Percentiles rank a stretch among this genome's conserved stretches.
Conservation (phyloP, 1,140 invertebrate species). For the Latrodectus geometricus region DNA sequence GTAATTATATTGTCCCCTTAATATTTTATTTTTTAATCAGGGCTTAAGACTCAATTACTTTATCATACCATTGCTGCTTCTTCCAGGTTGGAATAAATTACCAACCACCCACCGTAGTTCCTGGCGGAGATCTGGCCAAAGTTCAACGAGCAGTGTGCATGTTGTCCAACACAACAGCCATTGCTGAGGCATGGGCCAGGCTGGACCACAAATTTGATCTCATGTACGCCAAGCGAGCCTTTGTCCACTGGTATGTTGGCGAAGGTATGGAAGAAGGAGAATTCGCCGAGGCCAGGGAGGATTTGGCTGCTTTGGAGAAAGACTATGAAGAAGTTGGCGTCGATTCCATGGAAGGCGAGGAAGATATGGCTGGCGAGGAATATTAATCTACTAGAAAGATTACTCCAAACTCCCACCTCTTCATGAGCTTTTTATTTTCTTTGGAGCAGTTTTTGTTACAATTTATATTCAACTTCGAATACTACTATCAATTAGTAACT, state of each 20-base stretch:
- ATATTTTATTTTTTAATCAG: not conserved
- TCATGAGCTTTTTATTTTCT: not conserved
- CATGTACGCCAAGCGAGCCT: slow-evolving; percentile 74
- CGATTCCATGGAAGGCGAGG: slow-evolving; percentile 73
- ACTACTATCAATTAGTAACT: not conserved
- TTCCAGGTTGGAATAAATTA: slow-evolving; percentile 77
- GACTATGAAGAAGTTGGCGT: slow-evolving; percentile 79
- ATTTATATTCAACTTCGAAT: not conserved
- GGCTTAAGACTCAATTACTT: slow-evolving; percentile 73
- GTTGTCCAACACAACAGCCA: slow-evolving; percentile 78
- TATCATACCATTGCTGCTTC: slow-evolving; percentile 22
- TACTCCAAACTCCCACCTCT: not conserved
- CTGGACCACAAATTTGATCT: slow-evolving; percentile 75
- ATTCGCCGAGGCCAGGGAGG: slow-evolving; percentile 74
- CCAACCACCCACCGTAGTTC: slow-evolving; percentile 86
- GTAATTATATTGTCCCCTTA: slow-evolving; percentile 49
- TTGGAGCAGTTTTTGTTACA: not conserved
- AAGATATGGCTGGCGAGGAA: slow-evolving; percentile 71
- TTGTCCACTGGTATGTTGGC: slow-evolving; percentile 71
- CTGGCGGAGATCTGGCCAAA: slow-evolving; percentile 85
- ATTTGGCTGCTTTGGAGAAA: slow-evolving; percentile 77
- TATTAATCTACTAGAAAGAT: slow-evolving; percentile 62
- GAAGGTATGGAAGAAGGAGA: slow-evolving; percentile 68
- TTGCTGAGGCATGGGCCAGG: slow-evolving; percentile 79
- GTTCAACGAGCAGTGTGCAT: slow-evolving; percentile 87